Base-by-base conservation (phyloP, 2,113 vertebrate species). In the Pachycephala philippinensis region DNA sequence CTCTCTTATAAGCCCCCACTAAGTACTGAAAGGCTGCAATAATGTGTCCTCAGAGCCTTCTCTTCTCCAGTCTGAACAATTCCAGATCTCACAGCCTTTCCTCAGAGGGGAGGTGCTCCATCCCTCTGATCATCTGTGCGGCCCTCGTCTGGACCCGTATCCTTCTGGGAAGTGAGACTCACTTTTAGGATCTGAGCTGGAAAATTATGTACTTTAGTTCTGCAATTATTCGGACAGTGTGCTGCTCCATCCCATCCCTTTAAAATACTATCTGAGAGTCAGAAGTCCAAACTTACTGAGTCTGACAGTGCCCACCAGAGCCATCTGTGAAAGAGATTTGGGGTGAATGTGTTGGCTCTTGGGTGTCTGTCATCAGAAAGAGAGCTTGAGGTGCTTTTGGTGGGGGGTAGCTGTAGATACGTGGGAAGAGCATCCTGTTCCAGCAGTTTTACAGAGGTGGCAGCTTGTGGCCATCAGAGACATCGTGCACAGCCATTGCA, bases 401-500 rank as follows among this genome's bases (percentile, higher is more conserved):
- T 24, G 33, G 8, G 2, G 9, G 1, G 7, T 15, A 15, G 39
- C 21, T 35, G 70, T 10, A 31, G 30, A 0, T 70, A 3, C 23
- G 53, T 21, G 23, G 47, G 49, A 39, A 30, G 31, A 59, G 23
- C 7, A 7, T 22, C 44, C 33, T 19, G 17, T 18, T 26, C 56
- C 78, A 40, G 39, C 28, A 54, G 42, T 26, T 91, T n/a, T 27
- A 21, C 37, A 20, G 4, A 21, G 0, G 1, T 23, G 27, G 21
- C n/a, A 47, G 17, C 54, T 42, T 3, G 33, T 13, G 21, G 65
- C 54, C 12, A 0, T 53, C 19, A 35, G 28, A n/a, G 39, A 12
- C 5, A 3, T 13, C 0, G 0, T 1, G 2, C n/a, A 13, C 7
- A 10, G 16, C 31, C 57, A 1, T 0, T 4, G n/a, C 40, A 9